phyloP scores from a whole-genome alignment of 1,140 invertebrate species.

The Bombus huntii region DNA sequence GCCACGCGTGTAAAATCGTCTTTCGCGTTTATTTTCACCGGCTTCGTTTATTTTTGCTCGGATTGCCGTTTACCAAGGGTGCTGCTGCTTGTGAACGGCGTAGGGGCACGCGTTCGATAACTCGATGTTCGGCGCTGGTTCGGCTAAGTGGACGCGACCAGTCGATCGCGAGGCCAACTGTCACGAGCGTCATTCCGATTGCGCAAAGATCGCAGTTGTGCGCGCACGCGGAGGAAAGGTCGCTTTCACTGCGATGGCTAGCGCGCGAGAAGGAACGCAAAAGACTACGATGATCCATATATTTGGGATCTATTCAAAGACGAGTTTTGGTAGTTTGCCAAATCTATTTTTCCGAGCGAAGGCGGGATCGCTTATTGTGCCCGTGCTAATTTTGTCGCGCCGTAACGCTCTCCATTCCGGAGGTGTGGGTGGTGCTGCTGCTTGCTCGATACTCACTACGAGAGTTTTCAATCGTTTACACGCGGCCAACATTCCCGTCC shows the following conservation, averaged over 20 bases:
- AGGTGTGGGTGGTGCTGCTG: conserved; percentile 45
- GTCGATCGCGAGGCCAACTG: background rate
- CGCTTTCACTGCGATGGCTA: conserved; percentile 1
- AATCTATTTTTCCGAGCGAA: conserved; percentile 80
- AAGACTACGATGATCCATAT: conserved; percentile 73
- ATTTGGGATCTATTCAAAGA: conserved; percentile 80
- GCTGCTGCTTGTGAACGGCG: background rate
- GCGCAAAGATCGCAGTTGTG: background rate
- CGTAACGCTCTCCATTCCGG: conserved; percentile 47
- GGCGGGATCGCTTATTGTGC: conserved; percentile 78
- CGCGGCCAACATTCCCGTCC: background rate
- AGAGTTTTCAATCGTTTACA: conserved; percentile 6
- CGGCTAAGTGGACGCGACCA: background rate
- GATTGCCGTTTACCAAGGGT: conserved; percentile 51
- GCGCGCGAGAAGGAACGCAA: conserved; percentile 27
- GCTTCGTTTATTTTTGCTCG: conserved; percentile 71
- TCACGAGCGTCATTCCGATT: no score
- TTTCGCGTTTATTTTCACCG: conserved; percentile 72
- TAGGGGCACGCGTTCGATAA: background rate
- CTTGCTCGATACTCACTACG: background rate
- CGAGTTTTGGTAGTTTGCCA: conserved; percentile 76
- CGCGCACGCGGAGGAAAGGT: background rate
- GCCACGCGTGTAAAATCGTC: conserved; percentile 71
- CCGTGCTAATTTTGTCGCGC: conserved; percentile 79
- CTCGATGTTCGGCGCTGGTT: background rate